Evolutionary conservation across 2,113 vertebrate species (phyloP), one percentile per base, ranked within the genome.

Genomic region (Helogale parvula): DNA sequence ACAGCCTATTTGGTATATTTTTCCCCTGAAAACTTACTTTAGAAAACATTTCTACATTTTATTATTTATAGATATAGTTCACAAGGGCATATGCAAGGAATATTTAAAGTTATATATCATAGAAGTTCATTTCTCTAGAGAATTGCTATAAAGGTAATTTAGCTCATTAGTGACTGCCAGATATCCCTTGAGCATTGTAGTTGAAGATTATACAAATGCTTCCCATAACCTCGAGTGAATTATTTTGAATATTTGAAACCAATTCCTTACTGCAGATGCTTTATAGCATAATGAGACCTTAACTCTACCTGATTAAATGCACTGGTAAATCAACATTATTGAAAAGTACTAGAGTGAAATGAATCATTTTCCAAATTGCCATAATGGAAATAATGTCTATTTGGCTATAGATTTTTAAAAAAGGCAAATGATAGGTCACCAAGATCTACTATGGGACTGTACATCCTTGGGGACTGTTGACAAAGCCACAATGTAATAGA

Each of bases 321-420:
- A 33, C 41, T 23, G 63, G 84, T 94, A 96, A 97, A 97, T 97
- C 95, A 97, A 69, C 4, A 57, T 81, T 92, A 94, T 54, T 90
- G 97, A 97, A 96, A 98, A 96, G 35, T 47, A 96, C 38, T 15
- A 29, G 21, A 35, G 7, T 93, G 74, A 90, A 63, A 68, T 88
- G 68, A 96, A 81, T 98, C 95, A 91, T 93, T 97, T 98, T 97
- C 57, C 41, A 85, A 96, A 96, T 88, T 95, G 27, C 65, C 84
- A 65, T 8, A 71, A 63, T 19, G 35, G 86, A 8, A 47, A 91
- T 60, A 93, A 87, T 71, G 5, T 86, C 16, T 23, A 50, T 16
- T 63, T 80, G 66, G 12, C 76, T 33, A 76, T 21, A 7, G 68
- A 14, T 41, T 41, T 41, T 41, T 50, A 14, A 41, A 29, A 0